These are phyloP conservation scores for Pachyseris speciosa DNA, from an alignment of 64 coral and sea anemone species.

Conservation along the genomic window DNA sequence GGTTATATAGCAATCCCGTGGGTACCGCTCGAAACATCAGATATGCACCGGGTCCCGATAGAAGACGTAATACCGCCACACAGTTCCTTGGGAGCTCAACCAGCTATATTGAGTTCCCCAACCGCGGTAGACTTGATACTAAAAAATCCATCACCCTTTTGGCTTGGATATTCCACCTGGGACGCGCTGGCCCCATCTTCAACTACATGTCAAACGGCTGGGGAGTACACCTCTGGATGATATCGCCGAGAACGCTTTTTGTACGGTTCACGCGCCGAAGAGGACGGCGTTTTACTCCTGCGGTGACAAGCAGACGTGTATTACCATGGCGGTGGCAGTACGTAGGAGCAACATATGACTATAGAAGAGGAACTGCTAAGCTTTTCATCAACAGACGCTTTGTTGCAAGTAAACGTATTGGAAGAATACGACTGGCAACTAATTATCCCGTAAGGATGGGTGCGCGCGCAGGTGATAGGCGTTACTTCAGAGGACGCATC, in stretches of 20 bases:
- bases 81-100: slow-evolving; percentile 44
- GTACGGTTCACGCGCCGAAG: slow-evolving; percentile 73
- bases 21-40: slow-evolving; percentile 37
- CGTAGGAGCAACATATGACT: slow-evolving; percentile 55
- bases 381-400: slow-evolving; percentile 49
- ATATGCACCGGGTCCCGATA: slow-evolving; percentile 40
- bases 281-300: slow-evolving; percentile 16
- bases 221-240: slow-evolving; percentile 83
- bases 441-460: slow-evolving; percentile 48
- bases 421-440: slow-evolving; percentile 15
- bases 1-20: slow-evolving; percentile 69
- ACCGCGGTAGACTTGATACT: slow-evolving; percentile 22
- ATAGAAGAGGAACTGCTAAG: slow-evolving; percentile 20
- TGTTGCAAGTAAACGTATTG: slow-evolving; percentile 22
- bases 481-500: slow-evolving; percentile 46
- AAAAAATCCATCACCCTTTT: slow-evolving; percentile 11
- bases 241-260: slow-evolving; percentile 15
- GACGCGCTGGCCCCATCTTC: slow-evolving; percentile 62
- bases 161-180: slow-evolving; percentile 21
- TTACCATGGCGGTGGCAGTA: slow-evolving; percentile 62
- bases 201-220: slow-evolving; percentile 73
- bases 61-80: slow-evolving; percentile 29
- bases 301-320: not conserved
- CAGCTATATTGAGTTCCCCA: slow-evolving; percentile 30
- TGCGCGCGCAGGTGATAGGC: not conserved